Conservation (phyloP, 2,113 vertebrate species). For the Willisornis vidua region DNA sequence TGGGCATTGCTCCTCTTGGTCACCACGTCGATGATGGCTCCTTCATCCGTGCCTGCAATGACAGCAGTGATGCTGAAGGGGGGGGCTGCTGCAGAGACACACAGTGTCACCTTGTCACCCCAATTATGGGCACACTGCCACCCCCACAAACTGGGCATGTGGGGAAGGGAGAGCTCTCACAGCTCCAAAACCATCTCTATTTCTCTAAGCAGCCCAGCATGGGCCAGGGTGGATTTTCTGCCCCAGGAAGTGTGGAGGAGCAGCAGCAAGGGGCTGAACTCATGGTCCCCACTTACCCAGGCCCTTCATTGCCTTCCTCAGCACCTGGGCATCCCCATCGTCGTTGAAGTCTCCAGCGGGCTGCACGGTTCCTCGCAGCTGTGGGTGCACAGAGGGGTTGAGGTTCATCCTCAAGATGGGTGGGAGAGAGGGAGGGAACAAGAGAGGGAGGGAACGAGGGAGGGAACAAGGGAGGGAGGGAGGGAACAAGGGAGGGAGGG, state of each 20-base stretch:
- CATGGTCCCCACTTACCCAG: conserved; percentile 75
- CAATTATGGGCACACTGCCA: fast-evolving
- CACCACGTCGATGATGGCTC: conserved; percentile 88
- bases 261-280: background rate
- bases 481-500: background rate
- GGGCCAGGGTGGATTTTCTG: background rate
- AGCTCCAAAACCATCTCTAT: background rate
- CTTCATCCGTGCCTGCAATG: conserved; percentile 88
- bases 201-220: fast-evolving
- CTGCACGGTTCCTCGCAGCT: conserved; percentile 86
- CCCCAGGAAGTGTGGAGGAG: background rate
- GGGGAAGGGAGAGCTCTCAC: background rate
- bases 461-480: background rate
- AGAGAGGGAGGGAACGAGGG: background rate
- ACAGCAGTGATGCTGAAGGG: background rate
- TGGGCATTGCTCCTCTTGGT: conserved; percentile 87
- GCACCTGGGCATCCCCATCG: conserved; percentile 85
- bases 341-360: conserved; percentile 78
- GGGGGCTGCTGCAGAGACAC: background rate
- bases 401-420: background rate
- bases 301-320: conserved; percentile 98
- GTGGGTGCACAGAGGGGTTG: background rate
- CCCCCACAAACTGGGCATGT: background rate
- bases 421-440: background rate
- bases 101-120: background rate